A percentile compares a stretch with the other conserved stretches of the same genome.
Evolutionary conservation across 2,888 invertebrate genomes (phyloP).

Genomic region (Hoplodrina ambigua): DNA sequence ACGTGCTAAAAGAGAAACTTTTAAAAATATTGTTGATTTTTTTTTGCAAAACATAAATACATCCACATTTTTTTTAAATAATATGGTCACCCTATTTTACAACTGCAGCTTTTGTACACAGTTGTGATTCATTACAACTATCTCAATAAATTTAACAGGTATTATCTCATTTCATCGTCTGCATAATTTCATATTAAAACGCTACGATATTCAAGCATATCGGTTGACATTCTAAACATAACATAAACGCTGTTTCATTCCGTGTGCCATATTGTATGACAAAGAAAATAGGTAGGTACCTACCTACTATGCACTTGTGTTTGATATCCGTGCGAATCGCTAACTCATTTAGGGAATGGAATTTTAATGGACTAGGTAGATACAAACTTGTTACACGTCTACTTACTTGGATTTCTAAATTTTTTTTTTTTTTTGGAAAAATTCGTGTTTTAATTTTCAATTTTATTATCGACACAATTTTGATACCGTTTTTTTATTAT

Average conservation of each 20-base stretch:
- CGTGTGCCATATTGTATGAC: constrained; percentile 31
- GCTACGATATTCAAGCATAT: constrained; percentile 28
- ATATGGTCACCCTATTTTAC: constrained; percentile 16
- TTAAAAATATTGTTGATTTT: no score
- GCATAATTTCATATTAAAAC: constrained; percentile 23
- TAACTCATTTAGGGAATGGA: constrained; percentile 18
- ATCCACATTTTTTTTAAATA: not conserved
- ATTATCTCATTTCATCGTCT: constrained; percentile 5
- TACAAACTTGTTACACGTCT: no score
- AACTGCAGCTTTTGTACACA: not conserved
- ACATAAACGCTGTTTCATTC: constrained; percentile 26
- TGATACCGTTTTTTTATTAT: no score
- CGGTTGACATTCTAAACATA: constrained; percentile 34
- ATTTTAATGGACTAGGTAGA: constrained; percentile 13
- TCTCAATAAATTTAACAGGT: not conserved
- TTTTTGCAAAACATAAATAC: no score
- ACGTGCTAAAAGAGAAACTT: no score
- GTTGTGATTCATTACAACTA: constrained; percentile 6
- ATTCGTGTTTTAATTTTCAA: no score
- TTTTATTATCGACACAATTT: no score
- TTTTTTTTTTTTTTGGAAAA: no score
- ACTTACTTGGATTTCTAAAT: no score
- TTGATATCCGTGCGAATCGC: constrained; percentile 49
- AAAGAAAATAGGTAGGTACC: constrained; percentile 28
- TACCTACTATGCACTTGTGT: constrained; percentile 3